phyloP scores from a whole-genome alignment of 2,888 invertebrate species.

The Callimorpha dominula region DNA sequence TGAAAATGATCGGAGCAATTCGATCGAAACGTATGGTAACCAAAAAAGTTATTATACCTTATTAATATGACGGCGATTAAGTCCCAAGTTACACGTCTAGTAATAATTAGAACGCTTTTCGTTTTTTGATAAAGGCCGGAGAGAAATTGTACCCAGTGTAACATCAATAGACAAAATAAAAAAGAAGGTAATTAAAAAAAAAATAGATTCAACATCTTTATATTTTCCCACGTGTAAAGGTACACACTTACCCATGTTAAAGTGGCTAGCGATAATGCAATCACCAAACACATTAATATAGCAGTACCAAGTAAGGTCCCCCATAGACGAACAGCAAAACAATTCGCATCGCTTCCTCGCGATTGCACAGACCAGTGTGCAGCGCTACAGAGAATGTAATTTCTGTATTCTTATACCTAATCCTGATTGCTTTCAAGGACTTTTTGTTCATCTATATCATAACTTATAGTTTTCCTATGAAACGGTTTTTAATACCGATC shows the following conservation, averaged over 20 bases:
- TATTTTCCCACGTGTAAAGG: not conserved
- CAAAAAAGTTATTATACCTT: too few species aligned
- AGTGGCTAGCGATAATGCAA: slow-evolving; percentile 18
- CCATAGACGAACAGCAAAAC: not conserved
- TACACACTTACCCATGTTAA: slow-evolving; percentile 1
- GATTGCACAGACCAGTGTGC: not conserved
- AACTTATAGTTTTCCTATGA: too few species aligned
- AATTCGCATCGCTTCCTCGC: not conserved
- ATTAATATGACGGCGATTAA: too few species aligned
- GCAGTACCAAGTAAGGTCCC: not conserved
- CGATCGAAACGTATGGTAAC: too few species aligned
- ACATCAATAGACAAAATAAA: not conserved
- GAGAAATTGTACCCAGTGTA: not conserved
- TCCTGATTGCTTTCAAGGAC: not conserved
- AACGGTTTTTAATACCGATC: too few species aligned
- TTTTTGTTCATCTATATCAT: too few species aligned
- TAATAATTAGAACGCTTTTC: too few species aligned
- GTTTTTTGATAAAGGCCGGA: too few species aligned
- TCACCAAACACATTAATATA: slow-evolving; percentile 5
- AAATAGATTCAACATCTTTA: not conserved
- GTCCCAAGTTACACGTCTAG: too few species aligned
- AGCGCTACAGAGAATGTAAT: not conserved
- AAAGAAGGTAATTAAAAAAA: not conserved
- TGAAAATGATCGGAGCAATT: too few species aligned
- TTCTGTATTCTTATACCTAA: not conserved